Conservation (phyloP, 2,888 invertebrate genomes). For the Macroteleia sp. region DNA sequence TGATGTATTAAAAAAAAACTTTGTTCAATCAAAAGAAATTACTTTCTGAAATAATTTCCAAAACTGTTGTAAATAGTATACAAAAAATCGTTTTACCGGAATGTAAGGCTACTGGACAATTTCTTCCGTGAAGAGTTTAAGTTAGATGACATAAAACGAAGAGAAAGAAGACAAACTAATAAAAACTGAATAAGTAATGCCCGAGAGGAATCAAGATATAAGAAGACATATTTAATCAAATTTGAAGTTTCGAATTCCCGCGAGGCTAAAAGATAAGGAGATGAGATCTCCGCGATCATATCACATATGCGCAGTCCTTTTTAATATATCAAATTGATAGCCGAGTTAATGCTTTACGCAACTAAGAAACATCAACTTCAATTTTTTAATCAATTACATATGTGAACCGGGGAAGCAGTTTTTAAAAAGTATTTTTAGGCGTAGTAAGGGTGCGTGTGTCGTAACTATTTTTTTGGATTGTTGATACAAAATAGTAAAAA, state of each 20-base stretch:
- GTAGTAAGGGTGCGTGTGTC: conserved; percentile 30
- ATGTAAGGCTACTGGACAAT: conserved; percentile 29
- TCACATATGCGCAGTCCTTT: conserved; percentile 46
- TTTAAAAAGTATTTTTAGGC: conserved; percentile 31
- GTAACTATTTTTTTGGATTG: conserved; percentile 15
- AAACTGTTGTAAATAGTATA: conserved; percentile 22
- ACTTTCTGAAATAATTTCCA: not conserved
- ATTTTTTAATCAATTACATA: conserved; percentile 32
- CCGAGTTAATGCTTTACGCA: conserved; percentile 35
- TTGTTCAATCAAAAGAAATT: not conserved
- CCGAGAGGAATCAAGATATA: conserved; percentile 7
- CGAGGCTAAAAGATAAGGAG: conserved; percentile 50
- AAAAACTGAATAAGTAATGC: no score
- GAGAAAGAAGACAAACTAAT: conserved; percentile 1
- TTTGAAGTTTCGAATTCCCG: conserved; percentile 43
- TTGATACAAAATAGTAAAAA: not conserved
- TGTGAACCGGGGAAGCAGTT: conserved; percentile 12
- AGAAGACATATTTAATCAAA: conserved; percentile 47
- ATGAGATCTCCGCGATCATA: conserved; percentile 36
- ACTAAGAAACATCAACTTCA: conserved; percentile 24
- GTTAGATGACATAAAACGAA: conserved; percentile 9
- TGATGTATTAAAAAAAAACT: not conserved
- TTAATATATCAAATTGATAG: conserved; percentile 54
- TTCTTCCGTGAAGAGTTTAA: conserved; percentile 62
- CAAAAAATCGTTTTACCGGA: conserved; percentile 41